These are phyloP conservation scores for Erebia ligea DNA, from an alignment of 2,888 invertebrate genomes.

Conservation along the genomic window DNA sequence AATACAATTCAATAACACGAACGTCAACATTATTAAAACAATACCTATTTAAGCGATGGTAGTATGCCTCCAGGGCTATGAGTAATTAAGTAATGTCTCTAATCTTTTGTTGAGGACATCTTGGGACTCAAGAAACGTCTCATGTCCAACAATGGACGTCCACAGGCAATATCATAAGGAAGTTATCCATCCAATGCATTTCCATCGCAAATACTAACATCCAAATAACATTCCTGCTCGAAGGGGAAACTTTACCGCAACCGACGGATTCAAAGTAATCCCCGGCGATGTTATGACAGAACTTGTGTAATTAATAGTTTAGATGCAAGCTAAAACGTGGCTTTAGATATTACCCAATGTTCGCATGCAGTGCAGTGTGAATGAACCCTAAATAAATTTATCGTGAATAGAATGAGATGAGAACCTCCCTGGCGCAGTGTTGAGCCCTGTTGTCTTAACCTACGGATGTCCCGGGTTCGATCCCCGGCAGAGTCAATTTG, in stretches of 20 bases:
- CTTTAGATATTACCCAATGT: neutral
- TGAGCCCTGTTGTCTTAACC: too few species aligned
- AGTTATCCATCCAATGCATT: neutral
- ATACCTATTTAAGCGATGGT: too few species aligned
- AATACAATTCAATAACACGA: too few species aligned
- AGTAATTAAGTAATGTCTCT: slow-evolving; percentile 60
- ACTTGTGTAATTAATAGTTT: slow-evolving; percentile 33
- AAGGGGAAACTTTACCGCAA: slow-evolving; percentile 2
- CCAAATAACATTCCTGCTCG: slow-evolving; percentile 8
- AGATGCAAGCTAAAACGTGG: slow-evolving; percentile 2
- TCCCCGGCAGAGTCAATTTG: too few species aligned
- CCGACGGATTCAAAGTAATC: slow-evolving; percentile 18
- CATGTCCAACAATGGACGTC: too few species aligned
- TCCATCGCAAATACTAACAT: neutral
- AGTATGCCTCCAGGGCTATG: slow-evolving; percentile 50
- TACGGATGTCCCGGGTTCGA: too few species aligned
- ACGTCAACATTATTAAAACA: too few species aligned
- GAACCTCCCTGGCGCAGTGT: too few species aligned
- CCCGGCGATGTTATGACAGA: slow-evolving; percentile 29
- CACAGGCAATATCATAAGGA: too few species aligned
- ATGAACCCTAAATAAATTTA: neutral
- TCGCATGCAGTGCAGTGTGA: neutral
- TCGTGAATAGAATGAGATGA: neutral
- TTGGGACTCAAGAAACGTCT: too few species aligned
- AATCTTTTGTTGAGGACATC: slow-evolving; percentile 47